Base-by-base conservation (phyloP, 1,140 invertebrate genomes). In the Carposina sasakii region DNA sequence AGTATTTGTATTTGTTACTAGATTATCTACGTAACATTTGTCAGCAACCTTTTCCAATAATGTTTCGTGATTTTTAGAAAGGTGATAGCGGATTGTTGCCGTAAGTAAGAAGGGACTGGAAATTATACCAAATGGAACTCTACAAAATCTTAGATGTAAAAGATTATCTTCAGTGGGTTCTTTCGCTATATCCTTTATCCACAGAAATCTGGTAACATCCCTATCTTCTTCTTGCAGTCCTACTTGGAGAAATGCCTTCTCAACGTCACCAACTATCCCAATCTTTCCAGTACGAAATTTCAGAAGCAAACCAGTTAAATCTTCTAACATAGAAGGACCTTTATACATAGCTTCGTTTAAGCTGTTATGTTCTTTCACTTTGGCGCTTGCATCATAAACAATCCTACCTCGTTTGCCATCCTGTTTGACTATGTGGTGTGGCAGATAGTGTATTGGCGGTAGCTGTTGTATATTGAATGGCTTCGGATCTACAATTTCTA, bases 121-220 rank as follows among this genome's bases (percentile, higher is more conserved):
- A 9, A 48, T 41, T 10, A 48, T 40, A 8, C 47, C 47, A 33
- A 48, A 48, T 13, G 47, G 47, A 15, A 48, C 26, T 4, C 47
- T 10, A 15, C 47, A 41, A 22, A 48, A 48, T 21, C 47, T 13
- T 8, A 13, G 33, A 22, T 36, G 31, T 9, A 16, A 12, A 10
- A 48, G 2, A 12, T 48, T 41, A 5, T 48, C 28, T 21, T 40
- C 26, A 15, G 47, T 30, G 1, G 41, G 1, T 48, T 40, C 36
- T 6, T 48, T 40, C n/a, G 23, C 16, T 3, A 19, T 12, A 36
- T 50, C 31, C 26, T 50, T 43, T 8, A 43, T 12, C 48, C 48
- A 50, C 1, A 50, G 39, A 24, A 50, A 50, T 50, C 48, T 33
- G 1, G 48, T 50, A 1, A 50, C 48, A n/a, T 50, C 48, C n/a